Conservation (phyloP, 2,113 vertebrate species). For the Myotis brandtii region DNA sequence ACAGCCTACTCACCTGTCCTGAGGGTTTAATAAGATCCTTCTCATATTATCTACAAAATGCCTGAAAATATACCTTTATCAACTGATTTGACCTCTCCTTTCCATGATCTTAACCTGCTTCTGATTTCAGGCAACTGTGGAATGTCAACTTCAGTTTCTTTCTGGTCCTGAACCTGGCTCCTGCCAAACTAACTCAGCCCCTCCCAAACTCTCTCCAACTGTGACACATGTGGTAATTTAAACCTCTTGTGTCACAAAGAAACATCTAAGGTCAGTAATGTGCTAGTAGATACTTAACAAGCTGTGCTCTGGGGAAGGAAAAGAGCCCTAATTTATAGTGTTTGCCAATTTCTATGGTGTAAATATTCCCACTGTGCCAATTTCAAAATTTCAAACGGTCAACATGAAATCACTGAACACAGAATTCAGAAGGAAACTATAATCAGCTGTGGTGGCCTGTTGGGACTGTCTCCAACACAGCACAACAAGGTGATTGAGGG, state of each 20-base stretch:
- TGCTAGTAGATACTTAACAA: background rate
- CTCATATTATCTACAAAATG: background rate
- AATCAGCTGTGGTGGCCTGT: background rate
- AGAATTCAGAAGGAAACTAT: background rate
- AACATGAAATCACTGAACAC: background rate
- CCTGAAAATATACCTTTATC: background rate
- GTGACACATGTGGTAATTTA: background rate
- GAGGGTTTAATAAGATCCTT: background rate
- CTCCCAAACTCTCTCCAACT: slow-evolving; percentile 15
- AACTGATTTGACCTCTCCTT: background rate
- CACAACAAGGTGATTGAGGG: background rate
- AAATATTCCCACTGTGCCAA: background rate
- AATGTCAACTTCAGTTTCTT: background rate
- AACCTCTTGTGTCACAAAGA: background rate
- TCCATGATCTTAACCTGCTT: background rate
- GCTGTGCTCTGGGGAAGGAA: background rate
- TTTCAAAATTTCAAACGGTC: background rate
- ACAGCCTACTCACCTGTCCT: background rate
- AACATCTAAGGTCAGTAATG: background rate
- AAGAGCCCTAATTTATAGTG: background rate
- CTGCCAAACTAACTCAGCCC: background rate
- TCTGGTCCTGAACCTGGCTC: slow-evolving; percentile 2
- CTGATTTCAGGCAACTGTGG: background rate
- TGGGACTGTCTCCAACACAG: background rate
- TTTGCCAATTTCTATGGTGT: slow-evolving; percentile 19